These are phyloP conservation scores for Pachyuromys duprasi DNA, from an alignment of 2,797 vertebrate genomes.

Conservation along the genomic window DNA sequence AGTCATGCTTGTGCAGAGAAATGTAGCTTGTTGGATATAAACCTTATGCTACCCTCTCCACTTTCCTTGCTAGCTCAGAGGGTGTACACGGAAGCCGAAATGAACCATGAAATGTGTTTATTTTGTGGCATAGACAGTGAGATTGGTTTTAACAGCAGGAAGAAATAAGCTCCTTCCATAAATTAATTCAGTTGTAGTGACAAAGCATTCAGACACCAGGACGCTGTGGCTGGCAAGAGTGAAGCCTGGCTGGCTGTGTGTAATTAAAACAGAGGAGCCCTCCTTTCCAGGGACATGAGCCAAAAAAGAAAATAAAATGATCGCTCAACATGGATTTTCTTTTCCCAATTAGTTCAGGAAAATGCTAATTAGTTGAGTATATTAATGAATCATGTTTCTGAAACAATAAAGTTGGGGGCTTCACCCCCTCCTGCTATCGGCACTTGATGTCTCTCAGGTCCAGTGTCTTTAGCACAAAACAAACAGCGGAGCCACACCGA, in stretches of 20 bases:
- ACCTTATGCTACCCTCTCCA: neutral
- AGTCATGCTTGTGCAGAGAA: neutral
- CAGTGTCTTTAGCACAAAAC: neutral
- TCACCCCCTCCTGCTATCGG: neutral
- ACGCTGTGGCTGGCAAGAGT: neutral
- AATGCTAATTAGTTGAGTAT: conserved; percentile 24
- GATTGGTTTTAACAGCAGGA: conserved; percentile 60
- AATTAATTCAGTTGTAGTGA: conserved; percentile 6
- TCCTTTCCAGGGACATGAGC: conserved; percentile 15
- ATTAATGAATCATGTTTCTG: neutral
- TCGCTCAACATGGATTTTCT: conserved; percentile 53
- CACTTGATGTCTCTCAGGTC: neutral
- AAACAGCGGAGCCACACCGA: neutral
- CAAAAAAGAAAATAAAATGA: conserved; percentile 36
- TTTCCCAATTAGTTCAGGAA: conserved; percentile 18
- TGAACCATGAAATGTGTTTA: neutral
- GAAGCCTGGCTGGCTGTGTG: neutral
- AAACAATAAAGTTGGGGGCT: neutral
- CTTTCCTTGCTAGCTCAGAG: neutral
- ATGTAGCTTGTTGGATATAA: neutral
- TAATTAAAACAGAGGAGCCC: conserved; percentile 53
- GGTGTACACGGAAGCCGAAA: neutral
- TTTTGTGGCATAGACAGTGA: neutral
- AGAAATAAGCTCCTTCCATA: conserved; percentile 54
- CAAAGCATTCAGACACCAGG: neutral